Evolutionary conservation across 2,113 vertebrate species (phyloP).

Genomic region (Pitta sordida): DNA sequence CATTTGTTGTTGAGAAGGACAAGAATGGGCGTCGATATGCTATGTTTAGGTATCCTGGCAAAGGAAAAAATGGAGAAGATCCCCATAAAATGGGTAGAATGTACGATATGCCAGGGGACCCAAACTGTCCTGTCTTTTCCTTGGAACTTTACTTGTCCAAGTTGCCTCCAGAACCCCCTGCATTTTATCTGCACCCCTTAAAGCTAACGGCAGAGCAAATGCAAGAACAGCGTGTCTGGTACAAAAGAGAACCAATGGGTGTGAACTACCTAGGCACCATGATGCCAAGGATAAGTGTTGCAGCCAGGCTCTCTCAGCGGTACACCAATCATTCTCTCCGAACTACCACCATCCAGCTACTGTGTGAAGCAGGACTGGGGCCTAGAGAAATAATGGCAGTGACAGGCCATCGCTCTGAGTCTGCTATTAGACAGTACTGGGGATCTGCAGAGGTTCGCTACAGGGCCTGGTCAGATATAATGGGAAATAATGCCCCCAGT

Average conservation of each 20-base stretch:
- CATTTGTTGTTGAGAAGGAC: constrained; percentile 65
- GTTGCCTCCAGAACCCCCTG: constrained; percentile 61
- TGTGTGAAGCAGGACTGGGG: constrained; percentile 67
- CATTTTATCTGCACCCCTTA: constrained; percentile 66
- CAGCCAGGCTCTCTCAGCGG: constrained; percentile 60
- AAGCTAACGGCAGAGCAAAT: constrained; percentile 59
- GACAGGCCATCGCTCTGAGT: constrained; percentile 48
- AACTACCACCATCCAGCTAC: constrained; percentile 62
- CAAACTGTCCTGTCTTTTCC: constrained; percentile 65
- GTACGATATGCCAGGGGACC: constrained; percentile 67
- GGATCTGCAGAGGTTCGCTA: constrained; percentile 56
- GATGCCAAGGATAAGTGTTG: constrained; percentile 66
- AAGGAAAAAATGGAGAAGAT: constrained; percentile 57
- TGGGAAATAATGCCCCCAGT: not conserved
- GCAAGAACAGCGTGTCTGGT: constrained; percentile 63
- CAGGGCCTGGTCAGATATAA: constrained; percentile 51
- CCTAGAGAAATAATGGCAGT: constrained; percentile 64
- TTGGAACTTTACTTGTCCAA: constrained; percentile 71
- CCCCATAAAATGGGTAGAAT: constrained; percentile 67
- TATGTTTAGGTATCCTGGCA: constrained; percentile 60
- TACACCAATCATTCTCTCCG: constrained; percentile 68
- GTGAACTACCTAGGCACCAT: constrained; percentile 67
- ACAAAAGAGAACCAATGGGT: constrained; percentile 66
- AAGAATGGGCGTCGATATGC: constrained; percentile 53
- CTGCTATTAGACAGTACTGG: constrained; percentile 56